Evolutionary conservation across 2,888 invertebrate species (phyloP).

Genomic region (Xylota sylvarum): DNA sequence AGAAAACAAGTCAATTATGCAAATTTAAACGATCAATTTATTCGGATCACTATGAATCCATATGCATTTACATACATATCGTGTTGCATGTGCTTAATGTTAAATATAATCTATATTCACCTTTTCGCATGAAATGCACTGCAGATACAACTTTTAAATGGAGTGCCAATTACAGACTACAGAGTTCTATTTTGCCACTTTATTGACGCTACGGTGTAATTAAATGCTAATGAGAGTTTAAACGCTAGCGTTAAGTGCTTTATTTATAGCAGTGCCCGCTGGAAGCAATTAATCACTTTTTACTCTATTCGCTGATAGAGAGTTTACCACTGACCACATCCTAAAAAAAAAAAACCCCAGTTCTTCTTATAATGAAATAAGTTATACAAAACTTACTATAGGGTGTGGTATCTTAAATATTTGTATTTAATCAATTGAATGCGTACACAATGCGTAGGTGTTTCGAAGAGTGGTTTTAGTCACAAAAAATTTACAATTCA

Average conservation of each 20-base stretch:
- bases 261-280: neutral
- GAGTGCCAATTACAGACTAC: neutral
- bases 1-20: constrained; percentile 48
- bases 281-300: too few species aligned
- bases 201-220: neutral
- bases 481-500: neutral
- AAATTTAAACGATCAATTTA: constrained; percentile 22
- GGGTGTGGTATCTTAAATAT: neutral
- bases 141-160: neutral
- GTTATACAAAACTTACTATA: too few species aligned
- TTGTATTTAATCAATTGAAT: neutral
- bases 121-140: too few species aligned
- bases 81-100: too few species aligned
- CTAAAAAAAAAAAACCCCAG: too few species aligned
- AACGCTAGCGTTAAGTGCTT: neutral
- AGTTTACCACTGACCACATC: too few species aligned
- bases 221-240: neutral
- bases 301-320: too few species aligned
- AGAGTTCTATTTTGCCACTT: neutral
- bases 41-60: neutral
- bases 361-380: too few species aligned
- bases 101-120: neutral
- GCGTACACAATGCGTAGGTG: constrained; percentile 5
- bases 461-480: constrained; percentile 3
- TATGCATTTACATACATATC: too few species aligned